Percentiles rank a stretch among this genome's conserved stretches.
Conservation (phyloP, 2,797 vertebrate species). For the Craterocephalus amniculus region DNA sequence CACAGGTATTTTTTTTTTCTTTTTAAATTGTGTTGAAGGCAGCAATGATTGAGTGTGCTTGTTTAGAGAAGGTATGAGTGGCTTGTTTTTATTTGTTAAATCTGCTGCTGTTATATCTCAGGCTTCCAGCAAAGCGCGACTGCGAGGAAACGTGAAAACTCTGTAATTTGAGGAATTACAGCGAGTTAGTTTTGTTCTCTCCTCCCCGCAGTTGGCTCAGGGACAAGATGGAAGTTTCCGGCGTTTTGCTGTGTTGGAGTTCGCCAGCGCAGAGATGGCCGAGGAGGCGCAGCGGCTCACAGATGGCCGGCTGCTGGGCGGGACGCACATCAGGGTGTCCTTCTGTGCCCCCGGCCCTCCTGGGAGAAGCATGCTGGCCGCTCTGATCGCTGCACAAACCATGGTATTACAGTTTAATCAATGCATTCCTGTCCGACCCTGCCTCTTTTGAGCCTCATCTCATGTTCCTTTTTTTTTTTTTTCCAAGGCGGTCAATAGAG, state of each 20-base stretch:
- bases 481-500: conserved; percentile 89
- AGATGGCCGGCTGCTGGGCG: conserved; percentile 82
- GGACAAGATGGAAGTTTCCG: conserved; percentile 93
- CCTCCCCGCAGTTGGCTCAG: conserved; percentile 85
- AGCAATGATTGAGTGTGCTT: conserved; percentile 9
- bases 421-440: background rate
- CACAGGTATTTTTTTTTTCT: background rate
- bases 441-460: background rate
- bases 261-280: conserved; percentile 84
- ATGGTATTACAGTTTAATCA: conserved; percentile 79
- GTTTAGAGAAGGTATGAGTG: background rate
- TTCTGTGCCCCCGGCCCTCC: conserved; percentile 95
- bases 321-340: conserved; percentile 86
- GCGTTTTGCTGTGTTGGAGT: conserved; percentile 93
- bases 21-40: background rate
- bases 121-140: background rate
- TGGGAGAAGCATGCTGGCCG: conserved; percentile 93
- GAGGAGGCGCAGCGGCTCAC: conserved; percentile 85
- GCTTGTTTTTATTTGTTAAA: background rate
- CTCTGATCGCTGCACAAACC: conserved; percentile 93
- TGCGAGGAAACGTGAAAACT: background rate
- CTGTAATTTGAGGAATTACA: background rate
- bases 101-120: background rate
- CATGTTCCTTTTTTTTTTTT: background rate
- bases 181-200: background rate